Evolutionary conservation across 2,888 invertebrate genomes (phyloP), one percentile per base, ranked within the genome.

Genomic region (Dioctria linearis): DNA sequence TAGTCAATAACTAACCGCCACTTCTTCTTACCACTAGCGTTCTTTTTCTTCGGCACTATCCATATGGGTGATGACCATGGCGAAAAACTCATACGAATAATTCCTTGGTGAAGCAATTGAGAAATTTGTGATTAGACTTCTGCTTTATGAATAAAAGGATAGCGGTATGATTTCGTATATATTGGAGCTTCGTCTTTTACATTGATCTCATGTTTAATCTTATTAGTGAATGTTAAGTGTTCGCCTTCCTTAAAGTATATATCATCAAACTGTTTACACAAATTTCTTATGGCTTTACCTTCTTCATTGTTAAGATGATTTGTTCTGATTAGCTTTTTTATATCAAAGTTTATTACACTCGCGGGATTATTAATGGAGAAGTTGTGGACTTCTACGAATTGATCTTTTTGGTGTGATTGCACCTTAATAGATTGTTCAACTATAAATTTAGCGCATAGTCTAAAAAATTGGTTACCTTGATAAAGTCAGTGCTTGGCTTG

Each of bases 1-100:
- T 86, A 88, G 80, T 88, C 87, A 2, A 87, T 85, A 8, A 88
- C 87, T 49, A 88, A 80, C 40, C 86, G 78, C 85, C 85, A 86
- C 82, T 85, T 85, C 49, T 80, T 79, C 76, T 85, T 81, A 8
- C 86, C 85, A 2, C 82, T 81, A 5, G 85, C 81, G 80, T 86
- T 86, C 39, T 25, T n/a, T 8, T 69, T 69, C 25, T 69, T 69
- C n/a, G 43, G 67, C 8, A 69, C 67, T n/a, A 69, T 69, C 67
- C 67, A 46, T 8, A 43, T 43, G 43, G 78, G 76, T 25, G 42
- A 42, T 37, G 59, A 59, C 76, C 76, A 76, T 4, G 61, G 43
- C 5, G 76, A 76, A 9, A 40, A 76, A 11, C 76, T 76, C 2
- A 61, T 43, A 0, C 81, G 39, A 13, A 84, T 84, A 5, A 84